Evolutionary conservation across 2,888 invertebrate species (phyloP).

Genomic region (Seira musarum): DNA sequence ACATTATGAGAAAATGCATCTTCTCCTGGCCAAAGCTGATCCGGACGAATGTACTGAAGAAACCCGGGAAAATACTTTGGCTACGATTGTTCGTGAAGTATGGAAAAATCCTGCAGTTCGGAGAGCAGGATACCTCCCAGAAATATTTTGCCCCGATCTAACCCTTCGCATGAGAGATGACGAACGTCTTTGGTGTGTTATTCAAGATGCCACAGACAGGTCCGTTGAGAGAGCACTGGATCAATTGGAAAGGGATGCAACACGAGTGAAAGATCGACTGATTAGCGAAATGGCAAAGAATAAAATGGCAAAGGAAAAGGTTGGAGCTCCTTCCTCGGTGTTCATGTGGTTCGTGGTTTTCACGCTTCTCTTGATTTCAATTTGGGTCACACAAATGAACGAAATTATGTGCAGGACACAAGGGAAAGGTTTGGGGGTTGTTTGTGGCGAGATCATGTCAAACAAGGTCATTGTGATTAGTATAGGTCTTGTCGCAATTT

Average conservation of each 20-base stretch:
- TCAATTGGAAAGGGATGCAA: conserved; percentile 33
- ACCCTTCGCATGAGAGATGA: conserved; percentile 16
- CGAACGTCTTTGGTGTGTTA: conserved; percentile 31
- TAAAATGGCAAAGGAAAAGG: not conserved
- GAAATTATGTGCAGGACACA: not conserved
- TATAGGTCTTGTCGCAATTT: not conserved
- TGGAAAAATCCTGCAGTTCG: conserved; percentile 26
- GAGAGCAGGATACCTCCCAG: conserved; percentile 10
- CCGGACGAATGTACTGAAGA: conserved; percentile 16
- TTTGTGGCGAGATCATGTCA: not conserved
- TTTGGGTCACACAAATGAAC: not conserved
- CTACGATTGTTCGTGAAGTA: conserved; percentile 20
- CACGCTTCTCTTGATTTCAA: not conserved
- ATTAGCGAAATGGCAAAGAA: not conserved
- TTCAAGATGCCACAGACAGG: conserved; percentile 30
- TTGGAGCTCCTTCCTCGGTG: not conserved
- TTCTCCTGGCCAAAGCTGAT: conserved; percentile 26
- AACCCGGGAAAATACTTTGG: not conserved
- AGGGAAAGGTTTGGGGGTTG: not conserved
- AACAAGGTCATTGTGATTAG: conserved; percentile 4
- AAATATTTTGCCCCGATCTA: conserved; percentile 41
- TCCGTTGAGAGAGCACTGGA: conserved; percentile 22
- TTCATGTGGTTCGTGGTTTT: not conserved
- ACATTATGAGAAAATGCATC: conserved; percentile 19
- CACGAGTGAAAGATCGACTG: not conserved